Percentiles rank a stretch among this genome's conserved stretches.
phyloP scores from a whole-genome alignment of 2,888 invertebrate species.

The Pseudolycoriella hygida region DNA sequence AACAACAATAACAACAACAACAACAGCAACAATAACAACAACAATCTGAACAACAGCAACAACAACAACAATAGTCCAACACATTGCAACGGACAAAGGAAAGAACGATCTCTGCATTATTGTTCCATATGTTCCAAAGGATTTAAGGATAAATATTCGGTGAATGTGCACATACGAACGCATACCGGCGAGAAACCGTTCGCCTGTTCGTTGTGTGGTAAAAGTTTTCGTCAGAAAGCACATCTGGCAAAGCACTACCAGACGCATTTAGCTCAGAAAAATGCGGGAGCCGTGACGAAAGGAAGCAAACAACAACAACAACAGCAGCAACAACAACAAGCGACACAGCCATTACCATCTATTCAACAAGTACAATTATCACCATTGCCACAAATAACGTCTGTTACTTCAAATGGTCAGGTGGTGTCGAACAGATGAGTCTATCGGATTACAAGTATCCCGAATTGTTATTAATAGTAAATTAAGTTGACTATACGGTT shows the following conservation, averaged over 20 bases:
- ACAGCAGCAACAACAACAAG: constrained; percentile 3
- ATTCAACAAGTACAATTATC: constrained; percentile 1
- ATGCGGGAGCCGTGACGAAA: constrained; percentile 40
- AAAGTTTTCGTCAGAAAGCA: constrained; percentile 82
- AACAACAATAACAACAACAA: constrained; percentile 24
- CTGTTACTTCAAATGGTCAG: neutral
- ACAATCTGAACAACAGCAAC: constrained; percentile 16
- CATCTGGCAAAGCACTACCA: constrained; percentile 86
- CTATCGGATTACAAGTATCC: too few species aligned
- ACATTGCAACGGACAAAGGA: constrained; percentile 50
- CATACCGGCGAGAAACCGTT: constrained; percentile 98
- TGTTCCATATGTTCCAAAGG: constrained; percentile 87
- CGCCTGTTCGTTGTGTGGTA: constrained; percentile 83
- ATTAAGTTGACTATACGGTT: too few species aligned
- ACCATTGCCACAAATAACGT: neutral
- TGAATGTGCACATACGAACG: constrained; percentile 93
- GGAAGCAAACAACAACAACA: constrained; percentile 28
- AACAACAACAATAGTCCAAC: constrained; percentile 23
- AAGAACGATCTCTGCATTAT: constrained; percentile 77
- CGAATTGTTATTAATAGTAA: too few species aligned
- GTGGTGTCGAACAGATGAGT: neutral
- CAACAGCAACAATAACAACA: constrained; percentile 17
- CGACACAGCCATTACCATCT: neutral
- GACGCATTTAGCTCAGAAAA: constrained; percentile 79
- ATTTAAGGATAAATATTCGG: constrained; percentile 91